Base-by-base conservation (phyloP, 1,140 invertebrate genomes). In the Hetaerina americana region DNA sequence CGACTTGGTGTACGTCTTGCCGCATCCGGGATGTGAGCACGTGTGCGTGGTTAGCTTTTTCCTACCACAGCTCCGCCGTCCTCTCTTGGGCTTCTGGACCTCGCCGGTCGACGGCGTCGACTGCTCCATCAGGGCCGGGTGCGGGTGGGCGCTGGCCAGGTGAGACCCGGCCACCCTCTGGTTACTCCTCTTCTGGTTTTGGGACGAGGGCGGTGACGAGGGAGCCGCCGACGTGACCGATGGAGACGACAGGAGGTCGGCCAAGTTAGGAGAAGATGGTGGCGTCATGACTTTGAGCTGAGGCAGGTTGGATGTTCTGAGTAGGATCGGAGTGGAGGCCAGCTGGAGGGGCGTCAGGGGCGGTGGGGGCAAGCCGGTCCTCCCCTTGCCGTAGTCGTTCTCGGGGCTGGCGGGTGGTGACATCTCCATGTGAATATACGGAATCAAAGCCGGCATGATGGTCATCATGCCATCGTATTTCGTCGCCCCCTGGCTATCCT, bases 1-100 rank as follows among this genome's bases (percentile, higher is more conserved):
- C 72, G 85, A 88, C 77, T 90, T 90, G 12, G 85, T 87, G 80
- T 89, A 90, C 6, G 84, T 87, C 78, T 90, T 90, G 66, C 76
- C 80, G 77, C 89, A 90, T 26, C 85, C 86, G 0, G 84, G 83
- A 78, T 87, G 80, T 8, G 85, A 82, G 75, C 88, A 89, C 0
- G 83, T 84, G 79, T 88, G 87, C 6, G 81, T 84, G 5, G 85
- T 85, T 70, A 85, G 80, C 66, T 84, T 82, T 75, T 85, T 85
- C 22, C 84, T 77, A 8, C 84, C 84, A 81, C 84, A 84, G 0
- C 82, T 80, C 22, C 83, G 76, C 24, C 84, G 77, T 1, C 82
- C 82, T 26, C 75, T 79, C 68, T 77, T 79, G 22, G 74, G 71
- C 70, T 76, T 77, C 26, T 71, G 73, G 15, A 1, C 68, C 27